Percentiles rank a stretch among this genome's conserved stretches.
These are phyloP conservation scores for Rhagoletis pomonella DNA, from an alignment of 1,140 invertebrate genomes.

Conservation along the genomic window DNA sequence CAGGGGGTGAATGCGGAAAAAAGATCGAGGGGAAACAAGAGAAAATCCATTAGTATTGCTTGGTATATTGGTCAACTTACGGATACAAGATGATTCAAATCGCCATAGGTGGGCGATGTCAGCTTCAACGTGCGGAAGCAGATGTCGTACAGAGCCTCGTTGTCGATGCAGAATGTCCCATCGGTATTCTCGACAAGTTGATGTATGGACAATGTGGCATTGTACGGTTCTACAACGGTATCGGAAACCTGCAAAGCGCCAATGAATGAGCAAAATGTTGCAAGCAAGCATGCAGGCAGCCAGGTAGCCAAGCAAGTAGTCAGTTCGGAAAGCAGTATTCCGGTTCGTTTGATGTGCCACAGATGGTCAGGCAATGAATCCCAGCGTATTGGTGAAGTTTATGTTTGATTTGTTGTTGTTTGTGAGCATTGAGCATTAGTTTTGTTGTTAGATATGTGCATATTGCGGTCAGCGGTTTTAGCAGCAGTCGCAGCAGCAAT, in stretches of 20 bases:
- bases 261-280: conserved; percentile 17
- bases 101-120: conserved; percentile 90
- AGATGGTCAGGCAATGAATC: conserved; percentile 13
- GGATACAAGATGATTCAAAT: conserved; percentile 89
- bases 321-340: background rate
- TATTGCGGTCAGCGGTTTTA: background rate
- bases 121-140: conserved; percentile 94
- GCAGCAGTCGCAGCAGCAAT: conserved; percentile 22
- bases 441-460: conserved; percentile 28
- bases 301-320: background rate
- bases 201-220: conserved; percentile 91
- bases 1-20: background rate
- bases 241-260: conserved; percentile 78
- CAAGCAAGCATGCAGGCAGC: background rate
- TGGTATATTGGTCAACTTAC: conserved; percentile 73
- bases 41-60: conserved; percentile 64
- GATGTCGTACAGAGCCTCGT: conserved; percentile 94
- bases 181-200: conserved; percentile 93
- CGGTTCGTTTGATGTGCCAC: conserved; percentile 20
- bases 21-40: conserved; percentile 57
- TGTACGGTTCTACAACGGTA: conserved; percentile 93
- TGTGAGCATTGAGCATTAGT: background rate
- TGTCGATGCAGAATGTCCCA: conserved; percentile 92
- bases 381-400: conserved; percentile 7
- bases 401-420: conserved; percentile 18